Evolutionary conservation across 2,797 vertebrate species (phyloP), one percentile per base, ranked within the genome.

Genomic region (Amblyopsis hoosieri): DNA sequence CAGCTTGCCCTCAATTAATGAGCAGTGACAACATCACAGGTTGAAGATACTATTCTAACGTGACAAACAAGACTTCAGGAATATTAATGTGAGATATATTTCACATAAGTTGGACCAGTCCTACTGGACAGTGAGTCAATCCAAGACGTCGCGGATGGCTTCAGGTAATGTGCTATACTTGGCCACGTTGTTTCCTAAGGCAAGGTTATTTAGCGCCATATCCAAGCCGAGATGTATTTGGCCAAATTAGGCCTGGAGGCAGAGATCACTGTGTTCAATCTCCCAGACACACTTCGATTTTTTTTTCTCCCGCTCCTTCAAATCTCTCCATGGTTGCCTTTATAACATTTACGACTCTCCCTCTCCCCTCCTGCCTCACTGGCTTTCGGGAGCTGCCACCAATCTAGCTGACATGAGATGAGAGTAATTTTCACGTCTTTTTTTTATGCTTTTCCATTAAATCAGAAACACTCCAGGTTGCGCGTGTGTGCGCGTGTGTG

Each of bases 391-490:
- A 48, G 12, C 53, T 70, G 15, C 45, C 58, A 58, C 57, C 54
- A 70, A 53, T 74, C 19, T 11, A 45, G 48, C 19, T 50, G 3
- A 47, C 58, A 60, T 49, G 57, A 72, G 33, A 52, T 9, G 29
- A 62, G 45, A 19, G 54, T 57, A 4, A 46, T 69, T 74, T 64
- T 60, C 70, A 45, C 53, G 45, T 66, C 65, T 37, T 70, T 74
- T 67, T 47, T 54, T 64, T 66, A 72, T 54, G 48, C 53, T 50
- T 17, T 48, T 54, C 53, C 47, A 60, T 76, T 69, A 76, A 80
- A 80, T 61, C 56, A 78, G 66, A 67, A 61, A 42, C 45, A 14
- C 63, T 72, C 64, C 76, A 78, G 48, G 23, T 17, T 59, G 45
- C 9, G 12, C 23, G 57, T 59, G 57, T 29, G 14, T 58, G 57